Percentiles rank a stretch among this genome's conserved stretches.
Evolutionary conservation across 2,797 vertebrate species (phyloP).

Genomic region (Phrynocephalus forsythii): DNA sequence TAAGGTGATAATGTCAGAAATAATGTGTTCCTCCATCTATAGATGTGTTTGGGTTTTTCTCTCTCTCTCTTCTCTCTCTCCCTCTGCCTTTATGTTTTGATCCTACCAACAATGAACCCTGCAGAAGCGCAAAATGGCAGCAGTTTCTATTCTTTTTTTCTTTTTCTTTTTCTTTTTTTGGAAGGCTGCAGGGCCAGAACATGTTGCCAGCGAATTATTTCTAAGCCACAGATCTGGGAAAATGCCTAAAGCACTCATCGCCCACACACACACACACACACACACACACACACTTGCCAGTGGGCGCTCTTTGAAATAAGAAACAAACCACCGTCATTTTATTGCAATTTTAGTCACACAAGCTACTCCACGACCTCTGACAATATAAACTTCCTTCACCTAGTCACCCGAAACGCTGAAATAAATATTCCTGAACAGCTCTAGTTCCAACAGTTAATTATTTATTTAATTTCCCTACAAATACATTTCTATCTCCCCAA

Average conservation of each 20-base stretch:
- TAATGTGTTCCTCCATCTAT: neutral
- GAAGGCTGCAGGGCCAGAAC: neutral
- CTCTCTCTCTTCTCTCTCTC: neutral
- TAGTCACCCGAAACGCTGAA: no score
- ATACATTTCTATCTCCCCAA: no score
- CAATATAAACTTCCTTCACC: no score
- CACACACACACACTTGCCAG: neutral
- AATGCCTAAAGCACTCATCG: neutral
- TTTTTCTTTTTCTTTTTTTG: no score
- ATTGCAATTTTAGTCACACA: no score
- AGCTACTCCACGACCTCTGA: no score
- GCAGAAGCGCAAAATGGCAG: constrained; percentile 19
- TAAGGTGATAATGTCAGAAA: constrained; percentile 34
- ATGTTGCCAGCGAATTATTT: constrained; percentile 24
- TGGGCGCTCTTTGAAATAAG: neutral
- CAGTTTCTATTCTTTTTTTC: neutral
- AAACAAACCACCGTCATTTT: neutral
- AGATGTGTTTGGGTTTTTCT: neutral
- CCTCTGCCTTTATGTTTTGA: constrained; percentile 1
- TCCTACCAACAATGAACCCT: constrained; percentile 14
- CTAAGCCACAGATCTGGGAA: constrained; percentile 35
- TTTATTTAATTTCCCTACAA: no score
- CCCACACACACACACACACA: rapidly evolving
- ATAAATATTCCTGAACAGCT: no score
- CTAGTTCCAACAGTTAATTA: no score